Evolutionary conservation across 1,140 invertebrate species (phyloP).

Genomic region (Diorhabda sublineata): DNA sequence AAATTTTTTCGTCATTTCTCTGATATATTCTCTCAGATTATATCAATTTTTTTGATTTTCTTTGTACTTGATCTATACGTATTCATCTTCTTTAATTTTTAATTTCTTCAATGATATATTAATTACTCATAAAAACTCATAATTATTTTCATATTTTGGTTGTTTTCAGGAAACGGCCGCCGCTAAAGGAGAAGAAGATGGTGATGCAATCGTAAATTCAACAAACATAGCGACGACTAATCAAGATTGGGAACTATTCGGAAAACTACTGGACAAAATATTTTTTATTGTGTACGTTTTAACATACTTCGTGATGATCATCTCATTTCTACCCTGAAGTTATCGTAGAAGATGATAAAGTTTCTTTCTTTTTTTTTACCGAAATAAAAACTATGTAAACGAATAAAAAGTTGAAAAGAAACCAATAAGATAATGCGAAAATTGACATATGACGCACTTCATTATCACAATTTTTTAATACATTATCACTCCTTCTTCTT

Average conservation of each 20-base stretch:
- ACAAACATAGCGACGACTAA: constrained; percentile 1
- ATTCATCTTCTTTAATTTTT: neutral
- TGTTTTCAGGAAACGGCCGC: constrained; percentile 15
- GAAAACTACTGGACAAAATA: constrained; percentile 36
- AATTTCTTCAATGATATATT: neutral
- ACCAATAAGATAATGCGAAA: no score
- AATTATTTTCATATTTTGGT: neutral
- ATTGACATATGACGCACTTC: no score
- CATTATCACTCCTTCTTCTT: no score
- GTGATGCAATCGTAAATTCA: constrained; percentile 29
- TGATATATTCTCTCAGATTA: no score
- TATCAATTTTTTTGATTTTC: neutral
- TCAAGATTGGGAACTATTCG: constrained; percentile 34
- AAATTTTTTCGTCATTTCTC: no score
- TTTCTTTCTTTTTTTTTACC: no score
- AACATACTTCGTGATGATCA: constrained; percentile 34
- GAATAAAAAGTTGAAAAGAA: no score
- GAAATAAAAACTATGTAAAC: no score
- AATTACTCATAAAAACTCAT: neutral
- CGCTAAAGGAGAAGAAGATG: constrained; percentile 36
- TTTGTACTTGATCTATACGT: neutral
- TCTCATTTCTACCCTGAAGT: constrained; percentile 24
- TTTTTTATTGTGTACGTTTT: constrained; percentile 32
- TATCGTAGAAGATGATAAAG: neutral
- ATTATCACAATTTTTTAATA: no score